Evolutionary conservation across 1,140 invertebrate genomes (phyloP).

Genomic region (Zaprionus ghesquierei): DNA sequence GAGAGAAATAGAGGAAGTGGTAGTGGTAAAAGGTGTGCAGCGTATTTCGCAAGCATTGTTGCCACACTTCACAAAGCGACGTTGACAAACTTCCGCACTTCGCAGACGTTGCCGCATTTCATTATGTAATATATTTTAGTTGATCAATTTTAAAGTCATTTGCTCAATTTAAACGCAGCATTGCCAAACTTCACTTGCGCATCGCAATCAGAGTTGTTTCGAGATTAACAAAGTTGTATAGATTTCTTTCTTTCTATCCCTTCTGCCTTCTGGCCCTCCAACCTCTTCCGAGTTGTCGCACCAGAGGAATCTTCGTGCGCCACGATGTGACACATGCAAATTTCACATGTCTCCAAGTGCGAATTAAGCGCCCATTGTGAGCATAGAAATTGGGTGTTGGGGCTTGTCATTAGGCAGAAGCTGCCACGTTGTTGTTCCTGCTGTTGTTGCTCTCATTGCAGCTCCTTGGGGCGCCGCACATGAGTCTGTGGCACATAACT

Average conservation of each 20-base stretch:
- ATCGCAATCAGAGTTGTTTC: not conserved
- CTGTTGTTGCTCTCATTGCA: constrained; percentile 32
- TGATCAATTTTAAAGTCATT: too few relatives aligned
- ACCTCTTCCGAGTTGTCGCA: not conserved
- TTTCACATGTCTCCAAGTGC: constrained; percentile 12
- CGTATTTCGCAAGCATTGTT: not conserved
- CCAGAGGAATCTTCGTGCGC: not conserved
- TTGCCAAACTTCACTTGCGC: constrained; percentile 3
- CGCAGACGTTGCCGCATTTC: not conserved
- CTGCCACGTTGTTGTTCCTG: not conserved
- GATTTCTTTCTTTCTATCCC: not conserved
- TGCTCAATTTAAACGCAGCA: not conserved
- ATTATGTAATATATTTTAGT: too few relatives aligned
- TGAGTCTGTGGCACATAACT: constrained; percentile 54
- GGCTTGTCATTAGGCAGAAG: constrained; percentile 17
- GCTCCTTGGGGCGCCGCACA: constrained; percentile 57
- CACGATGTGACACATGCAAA: constrained; percentile 12
- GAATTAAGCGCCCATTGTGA: constrained; percentile 16
- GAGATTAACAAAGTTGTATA: not conserved
- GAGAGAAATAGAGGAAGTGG: too few relatives aligned
- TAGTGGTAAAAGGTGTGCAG: not conserved
- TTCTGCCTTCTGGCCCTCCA: too few relatives aligned
- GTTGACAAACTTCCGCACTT: not conserved
- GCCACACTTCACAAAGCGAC: not conserved
- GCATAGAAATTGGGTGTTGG: constrained; percentile 8